Evolutionary conservation across 2,113 vertebrate genomes (phyloP).

Genomic region (Grammomys surdaster): DNA sequence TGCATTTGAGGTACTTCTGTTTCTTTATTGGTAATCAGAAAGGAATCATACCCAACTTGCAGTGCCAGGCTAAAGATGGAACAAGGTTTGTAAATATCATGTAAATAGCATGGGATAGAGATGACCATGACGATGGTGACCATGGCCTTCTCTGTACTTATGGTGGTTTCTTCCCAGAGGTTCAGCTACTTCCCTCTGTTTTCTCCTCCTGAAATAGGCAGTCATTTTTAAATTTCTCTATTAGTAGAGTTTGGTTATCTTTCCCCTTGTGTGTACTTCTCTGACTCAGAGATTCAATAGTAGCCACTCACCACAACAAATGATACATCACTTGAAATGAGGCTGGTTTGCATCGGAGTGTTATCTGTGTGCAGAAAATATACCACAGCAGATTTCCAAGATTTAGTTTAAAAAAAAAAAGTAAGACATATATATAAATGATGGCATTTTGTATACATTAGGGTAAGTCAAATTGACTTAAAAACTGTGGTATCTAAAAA

Average conservation of each 20-base stretch:
- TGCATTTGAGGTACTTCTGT: neutral
- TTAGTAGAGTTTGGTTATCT: neutral
- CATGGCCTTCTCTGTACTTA: neutral
- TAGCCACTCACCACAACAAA: neutral
- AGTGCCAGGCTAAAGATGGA: neutral
- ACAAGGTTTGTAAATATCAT: neutral
- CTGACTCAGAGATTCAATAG: neutral
- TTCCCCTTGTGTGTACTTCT: conserved; percentile 1
- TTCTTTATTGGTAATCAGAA: neutral
- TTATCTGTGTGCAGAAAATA: neutral
- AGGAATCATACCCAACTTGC: neutral
- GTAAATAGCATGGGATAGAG: neutral
- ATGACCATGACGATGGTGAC: neutral
- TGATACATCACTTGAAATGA: neutral
- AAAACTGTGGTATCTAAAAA: conserved; percentile 22
- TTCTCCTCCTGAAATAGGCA: neutral
- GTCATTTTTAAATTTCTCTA: neutral
- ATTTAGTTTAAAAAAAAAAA: neutral
- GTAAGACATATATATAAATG: neutral
- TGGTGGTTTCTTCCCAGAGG: neutral
- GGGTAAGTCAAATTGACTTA: neutral
- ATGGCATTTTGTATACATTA: neutral
- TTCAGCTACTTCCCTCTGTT: neutral
- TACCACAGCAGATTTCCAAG: neutral
- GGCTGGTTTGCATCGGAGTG: neutral